A percentile compares a stretch with the other conserved stretches of the same genome.
These are phyloP conservation scores for Mimas tiliae DNA, from an alignment of 2,888 invertebrate genomes.

Conservation along the genomic window DNA sequence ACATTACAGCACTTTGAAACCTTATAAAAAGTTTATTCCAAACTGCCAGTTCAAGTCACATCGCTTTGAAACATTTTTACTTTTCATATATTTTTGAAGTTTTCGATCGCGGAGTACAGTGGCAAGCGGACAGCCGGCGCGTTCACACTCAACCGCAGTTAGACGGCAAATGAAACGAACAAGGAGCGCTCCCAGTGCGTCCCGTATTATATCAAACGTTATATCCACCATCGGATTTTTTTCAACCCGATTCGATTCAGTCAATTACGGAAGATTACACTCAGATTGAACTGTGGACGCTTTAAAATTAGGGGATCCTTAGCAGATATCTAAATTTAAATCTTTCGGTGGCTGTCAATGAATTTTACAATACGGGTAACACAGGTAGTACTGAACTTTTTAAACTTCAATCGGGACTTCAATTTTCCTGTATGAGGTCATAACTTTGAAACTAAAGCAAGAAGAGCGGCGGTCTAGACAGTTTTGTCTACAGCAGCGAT, in stretches of 20 bases:
- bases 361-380: not conserved
- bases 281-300: conserved; percentile 49
- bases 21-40: conserved; percentile 33
- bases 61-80: conserved; percentile 55
- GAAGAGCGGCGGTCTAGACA: too few species aligned
- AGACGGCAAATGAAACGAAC: conserved; percentile 64
- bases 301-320: conserved; percentile 40
- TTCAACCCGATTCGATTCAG: conserved; percentile 53
- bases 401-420: not conserved
- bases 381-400: not conserved
- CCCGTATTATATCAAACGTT: conserved; percentile 46
- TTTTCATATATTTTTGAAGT: conserved; percentile 43
- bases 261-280: conserved; percentile 61
- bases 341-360: not conserved
- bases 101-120: conserved; percentile 42
- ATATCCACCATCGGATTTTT: conserved; percentile 53
- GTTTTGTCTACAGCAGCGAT: too few species aligned
- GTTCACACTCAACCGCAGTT: conserved; percentile 57
- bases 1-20: conserved; percentile 36
- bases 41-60: conserved; percentile 50
- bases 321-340: conserved; percentile 39
- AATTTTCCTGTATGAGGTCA: not conserved
- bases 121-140: conserved; percentile 46
- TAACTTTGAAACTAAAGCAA: too few species aligned
- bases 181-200: conserved; percentile 56